These are phyloP conservation scores for Phyllotis vaccarum DNA, from an alignment of 2,797 vertebrate genomes.

Conservation along the genomic window DNA sequence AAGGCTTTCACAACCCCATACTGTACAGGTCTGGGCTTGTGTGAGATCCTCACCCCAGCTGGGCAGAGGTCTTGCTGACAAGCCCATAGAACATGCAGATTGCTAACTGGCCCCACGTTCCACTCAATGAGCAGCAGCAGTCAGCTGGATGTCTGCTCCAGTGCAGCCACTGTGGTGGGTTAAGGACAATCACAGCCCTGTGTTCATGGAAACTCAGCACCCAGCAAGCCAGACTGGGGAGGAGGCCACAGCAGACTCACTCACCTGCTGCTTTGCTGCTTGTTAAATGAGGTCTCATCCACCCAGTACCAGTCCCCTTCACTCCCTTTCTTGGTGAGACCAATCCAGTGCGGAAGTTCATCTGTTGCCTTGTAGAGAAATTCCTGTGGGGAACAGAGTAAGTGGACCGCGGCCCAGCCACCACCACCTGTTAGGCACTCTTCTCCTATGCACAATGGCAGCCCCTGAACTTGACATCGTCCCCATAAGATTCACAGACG, in stretches of 20 bases:
- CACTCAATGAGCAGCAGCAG: neutral
- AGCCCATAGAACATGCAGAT: neutral
- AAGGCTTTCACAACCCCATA: neutral
- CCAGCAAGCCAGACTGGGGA: neutral
- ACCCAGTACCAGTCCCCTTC: slow-evolving; percentile 72
- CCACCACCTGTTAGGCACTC: neutral
- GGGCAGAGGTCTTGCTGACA: neutral
- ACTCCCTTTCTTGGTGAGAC: slow-evolving; percentile 72
- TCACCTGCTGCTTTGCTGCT: slow-evolving; percentile 63
- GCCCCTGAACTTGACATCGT: neutral
- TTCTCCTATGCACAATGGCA: neutral
- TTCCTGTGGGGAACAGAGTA: slow-evolving; percentile 41
- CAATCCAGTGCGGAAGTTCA: slow-evolving; percentile 49
- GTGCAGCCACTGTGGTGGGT: neutral
- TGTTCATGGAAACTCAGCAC: neutral
- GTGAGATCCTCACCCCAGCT: too few species aligned
- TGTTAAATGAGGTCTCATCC: slow-evolving; percentile 38
- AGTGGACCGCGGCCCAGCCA: neutral
- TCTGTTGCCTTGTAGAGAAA: slow-evolving; percentile 65
- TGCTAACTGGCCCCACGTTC: neutral
- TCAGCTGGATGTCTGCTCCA: neutral
- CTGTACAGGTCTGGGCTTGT: neutral
- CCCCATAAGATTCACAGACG: neutral
- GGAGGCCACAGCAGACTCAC: neutral
- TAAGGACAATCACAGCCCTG: neutral